These are phyloP conservation scores for Drosophila lacertosa DNA, from an alignment of 1,140 invertebrate species.

Conservation along the genomic window DNA sequence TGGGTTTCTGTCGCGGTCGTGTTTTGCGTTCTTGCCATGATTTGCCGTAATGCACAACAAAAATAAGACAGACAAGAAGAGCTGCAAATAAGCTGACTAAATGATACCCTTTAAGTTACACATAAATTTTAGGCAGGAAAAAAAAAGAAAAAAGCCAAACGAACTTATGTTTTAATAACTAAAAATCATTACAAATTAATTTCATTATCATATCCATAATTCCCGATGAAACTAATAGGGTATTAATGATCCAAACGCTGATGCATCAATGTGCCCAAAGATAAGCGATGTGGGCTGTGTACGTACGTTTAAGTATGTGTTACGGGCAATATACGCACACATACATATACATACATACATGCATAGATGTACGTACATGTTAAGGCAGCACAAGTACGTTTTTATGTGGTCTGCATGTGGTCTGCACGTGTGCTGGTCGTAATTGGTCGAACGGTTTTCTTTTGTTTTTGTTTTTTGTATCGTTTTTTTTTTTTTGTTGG, in stretches of 20 bases:
- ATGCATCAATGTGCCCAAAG: conserved; percentile 26
- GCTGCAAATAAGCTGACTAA: not conserved
- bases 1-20: conserved; percentile 62
- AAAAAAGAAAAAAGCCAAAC: too few species aligned
- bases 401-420: conserved; percentile 66
- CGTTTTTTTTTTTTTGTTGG: conserved; percentile 44
- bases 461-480: conserved; percentile 28
- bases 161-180: too few species aligned
- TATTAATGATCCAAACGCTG: conserved; percentile 17
- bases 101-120: conserved; percentile 1
- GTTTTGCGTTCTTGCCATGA: conserved; percentile 60
- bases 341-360: conserved; percentile 20
- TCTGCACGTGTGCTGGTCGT: conserved; percentile 57
- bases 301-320: conserved; percentile 23
- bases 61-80: conserved; percentile 18
- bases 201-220: not conserved
- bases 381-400: conserved; percentile 40
- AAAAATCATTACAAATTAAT: not conserved
- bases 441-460: conserved; percentile 64
- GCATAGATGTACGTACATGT: not conserved
- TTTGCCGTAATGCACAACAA: conserved; percentile 64
- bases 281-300: conserved; percentile 51
- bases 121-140: too few species aligned
- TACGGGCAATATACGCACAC: conserved; percentile 18
- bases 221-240: not conserved